phyloP scores from a whole-genome alignment of 2,797 vertebrate genomes.

The Sciurus carolinensis region DNA sequence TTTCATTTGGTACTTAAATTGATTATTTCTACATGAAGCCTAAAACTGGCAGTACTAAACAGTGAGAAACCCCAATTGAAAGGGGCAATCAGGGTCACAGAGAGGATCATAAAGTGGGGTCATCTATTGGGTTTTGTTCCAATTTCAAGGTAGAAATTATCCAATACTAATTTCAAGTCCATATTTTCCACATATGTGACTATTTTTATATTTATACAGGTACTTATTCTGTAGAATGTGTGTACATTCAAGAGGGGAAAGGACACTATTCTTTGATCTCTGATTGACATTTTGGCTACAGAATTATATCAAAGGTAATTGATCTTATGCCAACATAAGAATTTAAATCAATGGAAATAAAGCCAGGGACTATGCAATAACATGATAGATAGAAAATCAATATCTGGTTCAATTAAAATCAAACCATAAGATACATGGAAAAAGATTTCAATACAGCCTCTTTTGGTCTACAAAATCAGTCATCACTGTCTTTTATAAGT shows the following conservation, averaged over 20 bases:
- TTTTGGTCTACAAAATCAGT: background rate
- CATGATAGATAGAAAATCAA: background rate
- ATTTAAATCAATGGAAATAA: slow-evolving; percentile 25
- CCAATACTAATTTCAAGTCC: background rate
- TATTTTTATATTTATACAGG: background rate
- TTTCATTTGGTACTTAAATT: background rate
- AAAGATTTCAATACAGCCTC: background rate
- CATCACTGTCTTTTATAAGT: background rate
- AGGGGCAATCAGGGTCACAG: background rate
- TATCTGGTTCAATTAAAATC: background rate
- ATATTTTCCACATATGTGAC: background rate
- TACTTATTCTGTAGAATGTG: background rate
- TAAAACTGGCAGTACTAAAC: background rate
- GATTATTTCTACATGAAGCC: background rate
- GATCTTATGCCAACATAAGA: background rate
- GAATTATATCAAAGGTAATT: background rate
- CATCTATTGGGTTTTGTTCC: background rate
- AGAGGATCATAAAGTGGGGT: background rate
- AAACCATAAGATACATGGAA: background rate
- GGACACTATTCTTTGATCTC: background rate
- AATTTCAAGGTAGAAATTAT: background rate
- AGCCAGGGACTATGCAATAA: background rate
- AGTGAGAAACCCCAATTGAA: background rate
- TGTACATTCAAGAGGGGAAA: background rate
- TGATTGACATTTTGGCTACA: background rate